Conservation (phyloP, 92 coral and sea anemone genomes). For the Plumapathes pennacea region DNA sequence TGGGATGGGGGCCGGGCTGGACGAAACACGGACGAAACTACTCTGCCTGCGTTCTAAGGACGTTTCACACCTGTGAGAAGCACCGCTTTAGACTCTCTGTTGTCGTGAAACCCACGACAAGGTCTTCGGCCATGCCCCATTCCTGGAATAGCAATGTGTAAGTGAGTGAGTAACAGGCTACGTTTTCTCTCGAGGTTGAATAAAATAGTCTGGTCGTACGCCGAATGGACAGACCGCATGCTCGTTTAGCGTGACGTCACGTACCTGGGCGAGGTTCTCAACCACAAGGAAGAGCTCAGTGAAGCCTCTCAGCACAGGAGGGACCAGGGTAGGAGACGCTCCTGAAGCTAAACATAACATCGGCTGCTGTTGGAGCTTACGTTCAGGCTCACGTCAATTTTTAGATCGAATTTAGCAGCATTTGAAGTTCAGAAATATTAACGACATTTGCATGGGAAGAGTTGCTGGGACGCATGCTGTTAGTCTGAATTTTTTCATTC, state of each 20-base stretch:
- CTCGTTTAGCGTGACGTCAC: background rate
- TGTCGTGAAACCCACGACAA: constrained; percentile 94
- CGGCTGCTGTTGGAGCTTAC: no score
- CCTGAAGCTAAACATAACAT: no score
- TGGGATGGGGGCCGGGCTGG: no score
- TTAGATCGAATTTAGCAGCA: no score
- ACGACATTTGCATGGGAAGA: no score
- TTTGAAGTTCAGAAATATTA: no score
- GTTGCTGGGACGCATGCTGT: no score
- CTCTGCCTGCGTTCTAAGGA: background rate
- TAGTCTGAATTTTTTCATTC: no score
- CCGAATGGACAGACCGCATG: background rate
- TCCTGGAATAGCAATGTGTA: constrained; percentile 39
- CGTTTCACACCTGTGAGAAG: constrained; percentile 87
- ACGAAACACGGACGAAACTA: no score
- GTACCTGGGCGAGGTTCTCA: constrained; percentile 95
- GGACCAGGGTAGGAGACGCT: constrained; percentile 83
- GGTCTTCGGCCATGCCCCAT: constrained; percentile 98
- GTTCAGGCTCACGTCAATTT: no score
- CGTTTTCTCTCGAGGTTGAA: background rate
- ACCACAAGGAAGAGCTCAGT: constrained; percentile 94
- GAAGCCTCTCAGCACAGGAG: constrained; percentile 93
- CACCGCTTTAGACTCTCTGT: constrained; percentile 91
- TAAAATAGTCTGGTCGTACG: background rate
- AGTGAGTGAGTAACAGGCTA: background rate